These are phyloP conservation scores for Diarsia rubi DNA, from an alignment of 2,888 invertebrate species.

Conservation along the genomic window DNA sequence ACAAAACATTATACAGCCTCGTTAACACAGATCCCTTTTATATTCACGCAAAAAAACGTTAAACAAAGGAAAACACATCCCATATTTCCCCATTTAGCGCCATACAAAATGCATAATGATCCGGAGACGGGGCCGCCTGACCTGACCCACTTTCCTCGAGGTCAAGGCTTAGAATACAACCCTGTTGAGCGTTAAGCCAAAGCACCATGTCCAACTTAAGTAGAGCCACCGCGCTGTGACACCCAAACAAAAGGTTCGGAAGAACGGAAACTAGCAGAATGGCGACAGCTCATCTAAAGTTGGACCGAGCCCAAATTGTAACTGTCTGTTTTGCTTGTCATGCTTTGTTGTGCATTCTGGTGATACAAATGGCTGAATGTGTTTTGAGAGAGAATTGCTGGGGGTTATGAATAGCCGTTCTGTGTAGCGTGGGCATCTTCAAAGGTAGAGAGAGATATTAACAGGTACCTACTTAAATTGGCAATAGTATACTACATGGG, in stretches of 20 bases:
- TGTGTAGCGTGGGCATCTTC: slow-evolving; percentile 33
- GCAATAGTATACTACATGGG: not conserved
- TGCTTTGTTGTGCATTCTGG: slow-evolving; percentile 59
- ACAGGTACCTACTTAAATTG: slow-evolving; percentile 6
- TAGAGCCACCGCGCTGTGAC: slow-evolving; percentile 61
- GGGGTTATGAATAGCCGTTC: slow-evolving; percentile 46
- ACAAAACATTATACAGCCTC: slow-evolving; percentile 52
- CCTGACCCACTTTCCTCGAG: slow-evolving; percentile 74
- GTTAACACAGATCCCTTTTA: slow-evolving; percentile 52
- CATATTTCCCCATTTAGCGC: slow-evolving; percentile 70
- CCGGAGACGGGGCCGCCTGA: slow-evolving; percentile 67
- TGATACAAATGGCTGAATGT: slow-evolving; percentile 56
- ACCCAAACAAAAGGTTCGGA: slow-evolving; percentile 68
- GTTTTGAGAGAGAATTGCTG: slow-evolving; percentile 42
- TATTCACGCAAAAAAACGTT: slow-evolving; percentile 38
- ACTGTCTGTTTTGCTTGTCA: slow-evolving; percentile 63
- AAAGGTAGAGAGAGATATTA: slow-evolving; percentile 9
- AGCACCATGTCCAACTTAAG: slow-evolving; percentile 59
- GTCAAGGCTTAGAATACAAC: slow-evolving; percentile 74
- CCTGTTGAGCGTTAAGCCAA: slow-evolving; percentile 60
- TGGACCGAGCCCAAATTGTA: slow-evolving; percentile 68
- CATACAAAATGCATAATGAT: slow-evolving; percentile 78
- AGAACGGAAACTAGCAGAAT: slow-evolving; percentile 63
- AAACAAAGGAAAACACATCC: slow-evolving; percentile 59
- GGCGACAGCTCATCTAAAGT: slow-evolving; percentile 66